Base-by-base conservation (phyloP, 1,140 invertebrate species). In the Plutomurus gul region DNA sequence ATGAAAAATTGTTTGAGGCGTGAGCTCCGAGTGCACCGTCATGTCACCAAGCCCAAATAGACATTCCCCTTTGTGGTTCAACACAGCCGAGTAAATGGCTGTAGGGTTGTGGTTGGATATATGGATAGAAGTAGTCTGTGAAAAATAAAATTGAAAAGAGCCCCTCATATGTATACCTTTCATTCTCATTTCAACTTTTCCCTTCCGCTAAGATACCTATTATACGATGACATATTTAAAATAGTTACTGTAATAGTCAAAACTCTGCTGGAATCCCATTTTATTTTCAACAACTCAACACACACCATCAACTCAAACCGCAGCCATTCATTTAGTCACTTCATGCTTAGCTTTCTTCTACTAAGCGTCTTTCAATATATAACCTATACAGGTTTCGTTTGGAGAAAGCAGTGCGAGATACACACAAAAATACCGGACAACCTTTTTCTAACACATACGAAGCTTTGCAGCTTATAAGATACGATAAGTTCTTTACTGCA, bases 11-110 rank as follows among this genome's bases (percentile, higher is more conserved):
- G 70, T 43, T 75, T 92, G 85, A 4, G 89, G 86, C 8, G 90
- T 90, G 49, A 98, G 93, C 74, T 88, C 84, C n/a, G 89, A 84
- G 84, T 96, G 93, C 71, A 94, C 90, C 25, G 90, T 89, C 93
- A 96, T 95, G 85, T 96, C 94, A 0, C 94, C 95, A 39, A 97
- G 86, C 0, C 93, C 91, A 56, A 95, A 89, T 51, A 89, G 87
- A 83, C 94, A 94, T 83, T 96, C 93, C 0, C 96, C 95, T 22
- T 85, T 43, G 1, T 86, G 84, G 84, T 93, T 90, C 22, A 96
- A 87, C 20, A 96, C 86, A 4, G 91, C 90, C 0, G 91, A 92
- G 84, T 95, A 96, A 18, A 92, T 91, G 0, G 92, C 91, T 1
- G 93, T 95, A 36, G 77, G 56, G 40, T 25, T 56, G 47, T 30